Conservation (phyloP, 2,113 vertebrate species). For the Cygnus atratus region DNA sequence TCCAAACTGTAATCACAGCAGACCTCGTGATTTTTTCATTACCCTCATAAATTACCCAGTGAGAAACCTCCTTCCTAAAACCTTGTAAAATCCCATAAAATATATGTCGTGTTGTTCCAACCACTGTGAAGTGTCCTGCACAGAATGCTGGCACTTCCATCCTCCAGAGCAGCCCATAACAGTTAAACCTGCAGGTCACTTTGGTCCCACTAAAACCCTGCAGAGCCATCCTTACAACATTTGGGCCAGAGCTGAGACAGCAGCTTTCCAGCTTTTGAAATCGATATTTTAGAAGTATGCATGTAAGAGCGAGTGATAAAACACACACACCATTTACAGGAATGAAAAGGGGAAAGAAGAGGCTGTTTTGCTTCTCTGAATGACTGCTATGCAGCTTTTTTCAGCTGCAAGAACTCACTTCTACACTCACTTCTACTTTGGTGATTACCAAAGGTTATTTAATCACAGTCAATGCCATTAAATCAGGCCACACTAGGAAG, state of each 20-base stretch:
- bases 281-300: background rate
- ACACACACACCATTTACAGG: background rate
- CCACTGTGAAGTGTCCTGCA: background rate
- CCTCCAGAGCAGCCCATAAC: background rate
- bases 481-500: background rate
- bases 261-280: background rate
- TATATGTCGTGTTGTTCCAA: background rate
- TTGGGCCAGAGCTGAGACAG: background rate
- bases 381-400: background rate
- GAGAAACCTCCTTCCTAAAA: background rate
- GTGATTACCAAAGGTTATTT: background rate
- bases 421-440: too few relatives aligned
- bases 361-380: background rate
- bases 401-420: background rate
- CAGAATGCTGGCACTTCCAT: background rate
- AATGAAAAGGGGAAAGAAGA: background rate
- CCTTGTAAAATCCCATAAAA: background rate
- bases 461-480: background rate
- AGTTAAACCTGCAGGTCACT: background rate
- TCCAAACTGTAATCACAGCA: background rate
- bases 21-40: background rate
- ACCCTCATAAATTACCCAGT: background rate
- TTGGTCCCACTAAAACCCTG: background rate
- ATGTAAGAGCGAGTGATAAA: background rate
- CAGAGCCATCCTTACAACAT: background rate